Base-by-base conservation (phyloP, 2,888 invertebrate genomes). In the Rhingia rostrata region DNA sequence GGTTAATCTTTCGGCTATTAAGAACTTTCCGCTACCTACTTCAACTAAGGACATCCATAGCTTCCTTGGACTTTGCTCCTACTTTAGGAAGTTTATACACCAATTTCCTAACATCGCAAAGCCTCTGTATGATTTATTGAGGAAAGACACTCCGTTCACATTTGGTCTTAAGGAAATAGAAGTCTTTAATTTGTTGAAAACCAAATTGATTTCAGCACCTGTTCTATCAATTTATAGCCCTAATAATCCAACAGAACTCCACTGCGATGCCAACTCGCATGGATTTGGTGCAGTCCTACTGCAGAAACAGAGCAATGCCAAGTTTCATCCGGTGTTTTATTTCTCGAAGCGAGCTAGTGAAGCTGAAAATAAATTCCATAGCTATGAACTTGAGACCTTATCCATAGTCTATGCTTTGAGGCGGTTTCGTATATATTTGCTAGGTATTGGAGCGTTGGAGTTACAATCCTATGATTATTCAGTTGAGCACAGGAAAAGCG, bases 311-410 rank as follows among this genome's bases (percentile, higher is more conserved):
- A 80, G 63, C n/a, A 64, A 78, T 30, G 32, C 5, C 9, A 47
- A 81, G 33, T 49, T 63, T 33, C 77, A 82, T 41, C 86, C 86
- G 7, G 84, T 90, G 1, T 86, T 87, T 3, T 90, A 88, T 72
- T 87, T 74, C 49, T 88, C 88, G 32, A 87, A 87, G 56, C 78
- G 85, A 37, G 84, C 89, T 2, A 86, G 87, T 5, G 64, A 41
- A 3, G 22, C 79, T 1, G 89, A 90, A 84, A 22, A 39, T 6
- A 88, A 87, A 10, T 90, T 89, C 58, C 87, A 88, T 32, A 87
- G 87, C 4, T 69, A 69, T 43, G 74, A 80, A 32, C 56, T 80
- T 0, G 67, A 80, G 41, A 67, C 73, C 0, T 37, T 73, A 5
- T 58, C 80, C 5, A 67, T 73, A 4, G n/a, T 67, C 5, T 60